Percentiles rank a stretch among this genome's conserved stretches.
Conservation (phyloP, 35 echinoderm and acorn worm species). For the Heliocidaris tuberculata region DNA sequence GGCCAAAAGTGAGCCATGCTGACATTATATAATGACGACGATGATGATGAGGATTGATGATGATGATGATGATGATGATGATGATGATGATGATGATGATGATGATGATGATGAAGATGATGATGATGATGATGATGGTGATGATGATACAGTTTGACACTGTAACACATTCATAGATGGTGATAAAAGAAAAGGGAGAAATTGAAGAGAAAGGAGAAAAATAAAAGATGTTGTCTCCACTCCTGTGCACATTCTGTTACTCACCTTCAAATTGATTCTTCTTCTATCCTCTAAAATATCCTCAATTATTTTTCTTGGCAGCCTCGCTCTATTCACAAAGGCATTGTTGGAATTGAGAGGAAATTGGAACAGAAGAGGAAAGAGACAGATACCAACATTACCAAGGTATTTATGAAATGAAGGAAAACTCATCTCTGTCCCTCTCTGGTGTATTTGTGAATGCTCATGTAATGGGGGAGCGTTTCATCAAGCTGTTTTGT, state of each 20-base stretch:
- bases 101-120: neutral
- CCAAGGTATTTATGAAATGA: conserved; percentile 62
- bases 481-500: too few relatives aligned
- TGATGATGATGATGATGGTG: neutral
- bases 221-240: too few relatives aligned
- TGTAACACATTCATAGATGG: too few relatives aligned
- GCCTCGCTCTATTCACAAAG: conserved; percentile 80
- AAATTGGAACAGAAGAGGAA: conserved; percentile 86
- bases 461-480: too few relatives aligned
- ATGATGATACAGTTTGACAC: neutral
- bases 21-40: neutral
- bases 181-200: neutral
- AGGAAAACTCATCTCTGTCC: neutral
- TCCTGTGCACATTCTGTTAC: too few relatives aligned
- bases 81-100: neutral
- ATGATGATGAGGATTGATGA: neutral
- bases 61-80: neutral
- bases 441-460: too few relatives aligned
- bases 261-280: neutral
- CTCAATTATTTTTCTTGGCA: conserved; percentile 41
- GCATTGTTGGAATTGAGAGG: conserved; percentile 95
- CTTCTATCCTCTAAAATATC: neutral
- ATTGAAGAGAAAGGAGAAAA: neutral
- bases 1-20: neutral
- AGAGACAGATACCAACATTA: conserved; percentile 90